Percentiles rank a stretch among this genome's conserved stretches.
These are phyloP conservation scores for Hucho hucho DNA, from an alignment of 2,113 vertebrate genomes.

Conservation along the genomic window DNA sequence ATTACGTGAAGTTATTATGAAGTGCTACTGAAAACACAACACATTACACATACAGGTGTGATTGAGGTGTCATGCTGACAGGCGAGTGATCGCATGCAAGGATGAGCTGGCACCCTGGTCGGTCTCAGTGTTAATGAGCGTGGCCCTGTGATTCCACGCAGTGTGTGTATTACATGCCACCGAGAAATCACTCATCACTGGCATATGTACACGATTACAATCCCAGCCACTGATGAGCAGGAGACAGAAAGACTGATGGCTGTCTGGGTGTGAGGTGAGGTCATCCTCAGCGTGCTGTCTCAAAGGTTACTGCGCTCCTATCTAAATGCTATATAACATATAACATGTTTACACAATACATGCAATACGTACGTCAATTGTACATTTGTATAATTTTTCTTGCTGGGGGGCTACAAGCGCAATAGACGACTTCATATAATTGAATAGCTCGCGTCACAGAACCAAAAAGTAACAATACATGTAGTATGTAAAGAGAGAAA, in stretches of 20 bases:
- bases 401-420: too few species aligned
- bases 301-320: background rate
- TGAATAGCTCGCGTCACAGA: too few species aligned
- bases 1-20: too few species aligned
- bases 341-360: background rate
- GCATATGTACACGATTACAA: slow-evolving; percentile 22
- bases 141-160: slow-evolving; percentile 51
- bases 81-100: slow-evolving; percentile 31
- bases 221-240: slow-evolving; percentile 41
- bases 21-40: too few species aligned
- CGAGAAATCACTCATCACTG: slow-evolving; percentile 48
- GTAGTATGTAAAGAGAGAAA: too few species aligned
- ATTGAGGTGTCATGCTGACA: slow-evolving; percentile 48
- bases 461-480: too few species aligned
- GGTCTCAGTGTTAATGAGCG: slow-evolving; percentile 31
- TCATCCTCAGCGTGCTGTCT: background rate
- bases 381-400: background rate
- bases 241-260: slow-evolving; percentile 11
- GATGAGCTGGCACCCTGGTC: slow-evolving; percentile 18
- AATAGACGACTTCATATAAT: too few species aligned
- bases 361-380: background rate
- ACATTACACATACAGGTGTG: background rate
- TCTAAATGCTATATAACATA: background rate
- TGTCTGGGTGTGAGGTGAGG: background rate
- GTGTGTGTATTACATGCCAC: slow-evolving; percentile 37